Conservation (phyloP, 2,113 vertebrate species). For the Terrapene triunguis region DNA sequence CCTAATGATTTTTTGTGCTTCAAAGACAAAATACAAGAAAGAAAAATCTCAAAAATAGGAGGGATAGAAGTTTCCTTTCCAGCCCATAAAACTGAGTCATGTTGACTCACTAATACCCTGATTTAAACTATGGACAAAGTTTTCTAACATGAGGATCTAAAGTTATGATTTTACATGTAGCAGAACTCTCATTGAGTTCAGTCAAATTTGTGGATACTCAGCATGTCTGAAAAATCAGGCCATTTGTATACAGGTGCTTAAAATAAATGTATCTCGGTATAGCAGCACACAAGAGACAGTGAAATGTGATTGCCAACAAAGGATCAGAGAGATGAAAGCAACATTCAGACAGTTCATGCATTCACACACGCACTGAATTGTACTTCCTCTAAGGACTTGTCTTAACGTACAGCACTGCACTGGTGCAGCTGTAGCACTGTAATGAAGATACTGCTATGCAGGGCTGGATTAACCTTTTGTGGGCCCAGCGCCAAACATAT, state of each 20-base stretch:
- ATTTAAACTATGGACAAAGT: not conserved
- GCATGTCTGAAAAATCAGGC: too few relatives aligned
- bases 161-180: too few relatives aligned
- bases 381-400: not conserved
- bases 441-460: not conserved
- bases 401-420: not conserved
- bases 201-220: too few relatives aligned
- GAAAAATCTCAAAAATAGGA: not conserved
- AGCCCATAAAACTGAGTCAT: not conserved
- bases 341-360: rapidly evolving
- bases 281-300: rapidly evolving
- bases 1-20: not conserved
- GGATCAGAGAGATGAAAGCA: not conserved
- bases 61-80: not conserved
- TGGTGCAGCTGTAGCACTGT: not conserved
- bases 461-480: too few relatives aligned
- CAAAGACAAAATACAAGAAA: not conserved
- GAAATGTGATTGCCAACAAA: not conserved
- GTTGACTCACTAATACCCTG: not conserved
- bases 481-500: too few relatives aligned
- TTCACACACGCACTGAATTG: not conserved
- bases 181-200: too few relatives aligned
- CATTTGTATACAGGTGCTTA: too few relatives aligned
- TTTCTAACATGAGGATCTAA: not conserved
- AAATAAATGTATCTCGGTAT: rapidly evolving